Conservation (phyloP, 2,888 invertebrate genomes). For the Protula sp. region DNA sequence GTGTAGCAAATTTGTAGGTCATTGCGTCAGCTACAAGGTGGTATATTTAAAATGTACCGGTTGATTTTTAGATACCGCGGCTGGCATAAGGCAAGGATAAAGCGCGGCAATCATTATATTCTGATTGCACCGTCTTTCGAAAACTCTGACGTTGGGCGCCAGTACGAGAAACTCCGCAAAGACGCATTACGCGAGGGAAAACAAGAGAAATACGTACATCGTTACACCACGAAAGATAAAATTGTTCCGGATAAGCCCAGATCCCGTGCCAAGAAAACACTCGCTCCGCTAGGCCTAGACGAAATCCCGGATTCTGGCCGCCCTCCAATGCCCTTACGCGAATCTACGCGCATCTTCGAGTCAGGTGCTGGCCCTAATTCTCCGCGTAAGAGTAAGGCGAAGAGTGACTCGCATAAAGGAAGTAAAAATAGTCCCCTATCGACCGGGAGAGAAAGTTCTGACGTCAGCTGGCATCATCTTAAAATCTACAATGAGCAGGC, state of each 20-base stretch:
- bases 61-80: slow-evolving; percentile 36
- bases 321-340: too few species aligned
- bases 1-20: too few species aligned
- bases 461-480: neutral
- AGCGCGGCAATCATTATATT: slow-evolving; percentile 32
- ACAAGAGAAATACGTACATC: neutral
- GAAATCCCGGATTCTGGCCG: too few species aligned
- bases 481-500: neutral
- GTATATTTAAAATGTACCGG: too few species aligned
- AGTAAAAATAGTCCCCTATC: neutral
- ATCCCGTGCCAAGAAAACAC: neutral
- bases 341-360: too few species aligned
- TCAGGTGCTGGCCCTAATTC: too few species aligned
- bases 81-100: slow-evolving; percentile 30
- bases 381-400: too few species aligned
- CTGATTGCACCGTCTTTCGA: slow-evolving; percentile 22
- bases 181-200: neutral
- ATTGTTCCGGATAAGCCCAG: neutral
- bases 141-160: neutral
- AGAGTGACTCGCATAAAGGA: too few species aligned
- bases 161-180: neutral
- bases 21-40: too few species aligned
- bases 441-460: neutral
- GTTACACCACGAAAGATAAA: neutral
- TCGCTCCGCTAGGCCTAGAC: too few species aligned